These are phyloP conservation scores for Turdus rufiventris DNA, from an alignment of 2,113 vertebrate genomes.

Conservation along the genomic window DNA sequence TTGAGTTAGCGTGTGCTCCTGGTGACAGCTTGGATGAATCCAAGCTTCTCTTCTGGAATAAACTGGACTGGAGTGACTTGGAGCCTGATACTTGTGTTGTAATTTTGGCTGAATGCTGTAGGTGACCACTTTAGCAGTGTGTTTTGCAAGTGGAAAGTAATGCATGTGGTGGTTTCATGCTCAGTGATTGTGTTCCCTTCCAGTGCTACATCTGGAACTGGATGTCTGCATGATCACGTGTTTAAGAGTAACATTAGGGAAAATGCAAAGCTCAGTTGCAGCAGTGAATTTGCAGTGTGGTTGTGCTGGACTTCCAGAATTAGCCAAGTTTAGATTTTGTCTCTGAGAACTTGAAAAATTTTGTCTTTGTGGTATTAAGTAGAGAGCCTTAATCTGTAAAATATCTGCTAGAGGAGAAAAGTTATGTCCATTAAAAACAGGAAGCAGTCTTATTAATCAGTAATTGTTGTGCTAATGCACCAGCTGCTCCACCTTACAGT, in stretches of 20 bases:
- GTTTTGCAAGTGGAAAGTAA: constrained; percentile 27
- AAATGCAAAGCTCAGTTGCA: constrained; percentile 31
- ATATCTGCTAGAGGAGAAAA: not conserved
- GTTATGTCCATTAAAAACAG: not conserved
- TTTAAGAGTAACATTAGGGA: constrained; percentile 32
- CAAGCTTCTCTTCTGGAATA: constrained; percentile 17
- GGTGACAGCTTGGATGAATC: not conserved
- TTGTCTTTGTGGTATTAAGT: not conserved
- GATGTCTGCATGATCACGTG: constrained; percentile 49
- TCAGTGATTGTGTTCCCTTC: not conserved
- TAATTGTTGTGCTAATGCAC: not conserved
- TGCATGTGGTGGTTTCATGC: not conserved
- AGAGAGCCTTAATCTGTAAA: not conserved
- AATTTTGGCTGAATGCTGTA: constrained; percentile 8
- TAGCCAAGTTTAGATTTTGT: not conserved
- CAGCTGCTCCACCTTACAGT: not conserved
- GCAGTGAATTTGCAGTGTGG: not conserved
- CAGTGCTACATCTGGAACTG: constrained; percentile 50
- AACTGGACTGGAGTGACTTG: not conserved
- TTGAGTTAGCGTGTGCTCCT: accelerated
- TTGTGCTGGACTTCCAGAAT: not conserved
- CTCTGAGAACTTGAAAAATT: not conserved
- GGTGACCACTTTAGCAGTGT: not conserved
- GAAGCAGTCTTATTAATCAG: not conserved
- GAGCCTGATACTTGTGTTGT: not conserved